A percentile compares a stretch with the other conserved stretches of the same genome.
These are phyloP conservation scores for Diprion similis DNA, from an alignment of 1,140 invertebrate species.

Conservation along the genomic window DNA sequence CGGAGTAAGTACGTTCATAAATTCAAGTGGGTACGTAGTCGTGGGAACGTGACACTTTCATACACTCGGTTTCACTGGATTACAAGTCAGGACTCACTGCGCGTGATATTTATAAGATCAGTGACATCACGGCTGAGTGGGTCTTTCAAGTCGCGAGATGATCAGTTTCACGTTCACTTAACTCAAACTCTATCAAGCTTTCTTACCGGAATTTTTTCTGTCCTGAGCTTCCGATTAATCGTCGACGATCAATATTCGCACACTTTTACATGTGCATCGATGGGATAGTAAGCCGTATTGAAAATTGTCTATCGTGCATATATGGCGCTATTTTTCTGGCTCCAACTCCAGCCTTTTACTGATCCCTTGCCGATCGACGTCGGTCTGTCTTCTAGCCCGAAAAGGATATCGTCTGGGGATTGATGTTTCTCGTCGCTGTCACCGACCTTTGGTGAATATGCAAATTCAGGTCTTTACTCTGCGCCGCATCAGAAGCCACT, in stretches of 20 bases:
- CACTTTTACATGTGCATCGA: background rate
- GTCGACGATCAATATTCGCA: background rate
- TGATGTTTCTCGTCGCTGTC: conserved; percentile 33
- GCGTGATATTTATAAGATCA: conserved; percentile 2
- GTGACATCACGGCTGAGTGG: conserved; percentile 6
- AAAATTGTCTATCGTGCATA: background rate
- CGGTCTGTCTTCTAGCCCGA: background rate
- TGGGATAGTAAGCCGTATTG: background rate
- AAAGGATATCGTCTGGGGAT: background rate
- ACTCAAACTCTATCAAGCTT: background rate
- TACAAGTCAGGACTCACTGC: background rate
- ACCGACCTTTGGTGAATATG: conserved; percentile 41
- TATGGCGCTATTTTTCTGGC: background rate
- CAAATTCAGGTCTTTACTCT: conserved; percentile 52
- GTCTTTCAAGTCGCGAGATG: conserved; percentile 1
- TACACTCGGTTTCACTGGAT: background rate
- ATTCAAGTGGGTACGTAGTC: conserved; percentile 21
- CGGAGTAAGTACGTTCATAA: conserved; percentile 1
- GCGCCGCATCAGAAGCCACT: conserved; percentile 53
- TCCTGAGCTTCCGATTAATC: background rate
- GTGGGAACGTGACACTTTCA: conserved; percentile 59
- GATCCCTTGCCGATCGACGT: background rate
- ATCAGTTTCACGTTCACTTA: background rate
- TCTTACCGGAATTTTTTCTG: background rate
- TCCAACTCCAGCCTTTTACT: background rate